Percentiles rank a stretch among this genome's conserved stretches.
Evolutionary conservation across 2,888 invertebrate species (phyloP).

Genomic region (Pyrgus malvae): DNA sequence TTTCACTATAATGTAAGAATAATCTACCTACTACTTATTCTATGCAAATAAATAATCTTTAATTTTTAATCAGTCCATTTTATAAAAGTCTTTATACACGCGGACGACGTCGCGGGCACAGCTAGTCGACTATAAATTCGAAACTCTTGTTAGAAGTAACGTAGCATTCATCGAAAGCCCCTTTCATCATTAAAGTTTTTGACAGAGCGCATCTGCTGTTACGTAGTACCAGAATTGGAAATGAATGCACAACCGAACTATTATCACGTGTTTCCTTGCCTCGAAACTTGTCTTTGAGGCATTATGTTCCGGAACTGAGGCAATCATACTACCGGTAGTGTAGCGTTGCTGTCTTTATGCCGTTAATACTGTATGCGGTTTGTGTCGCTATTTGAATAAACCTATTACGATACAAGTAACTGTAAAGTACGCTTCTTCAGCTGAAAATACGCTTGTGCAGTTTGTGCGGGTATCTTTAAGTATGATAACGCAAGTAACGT

Average conservation of each 20-base stretch:
- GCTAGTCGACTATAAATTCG: neutral
- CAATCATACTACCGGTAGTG: conserved; percentile 5
- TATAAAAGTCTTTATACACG: too few relatives aligned
- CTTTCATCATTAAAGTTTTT: conserved; percentile 22
- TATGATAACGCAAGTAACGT: too few relatives aligned
- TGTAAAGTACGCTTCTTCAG: too few relatives aligned
- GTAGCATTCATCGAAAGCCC: neutral
- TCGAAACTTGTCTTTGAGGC: conserved; percentile 15
- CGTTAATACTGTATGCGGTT: neutral
- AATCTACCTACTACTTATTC: too few relatives aligned
- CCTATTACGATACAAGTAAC: too few relatives aligned
- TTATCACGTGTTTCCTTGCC: conserved; percentile 5
- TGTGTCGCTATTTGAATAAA: neutral
- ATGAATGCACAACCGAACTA: conserved; percentile 10
- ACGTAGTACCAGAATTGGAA: conserved; percentile 14
- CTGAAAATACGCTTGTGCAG: too few relatives aligned
- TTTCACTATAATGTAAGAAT: too few relatives aligned
- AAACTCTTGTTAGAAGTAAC: neutral
- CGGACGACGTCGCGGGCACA: too few relatives aligned
- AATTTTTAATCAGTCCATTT: too few relatives aligned
- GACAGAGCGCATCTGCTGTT: conserved; percentile 23
- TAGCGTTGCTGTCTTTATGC: neutral
- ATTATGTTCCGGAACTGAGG: conserved; percentile 13
- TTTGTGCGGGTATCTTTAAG: too few relatives aligned
- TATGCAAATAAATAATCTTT: too few relatives aligned